Percentiles rank a stretch among this genome's conserved stretches.
These are phyloP conservation scores for Ochropleura leucogaster DNA, from an alignment of 2,888 invertebrate species.

Conservation along the genomic window DNA sequence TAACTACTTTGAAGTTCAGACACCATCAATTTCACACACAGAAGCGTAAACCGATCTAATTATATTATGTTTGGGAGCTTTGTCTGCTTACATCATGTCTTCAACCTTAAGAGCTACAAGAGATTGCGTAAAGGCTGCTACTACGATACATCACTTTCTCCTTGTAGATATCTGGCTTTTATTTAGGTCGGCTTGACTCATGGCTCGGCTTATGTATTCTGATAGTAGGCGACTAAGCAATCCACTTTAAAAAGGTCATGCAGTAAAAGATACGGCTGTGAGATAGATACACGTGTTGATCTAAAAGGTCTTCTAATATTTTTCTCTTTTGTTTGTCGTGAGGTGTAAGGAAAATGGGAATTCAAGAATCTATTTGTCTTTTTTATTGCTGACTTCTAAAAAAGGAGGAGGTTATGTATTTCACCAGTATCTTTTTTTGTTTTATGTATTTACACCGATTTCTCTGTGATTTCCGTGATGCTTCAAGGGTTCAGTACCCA, in stretches of 20 bases:
- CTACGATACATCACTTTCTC: constrained; percentile 88
- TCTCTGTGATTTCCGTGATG: no score
- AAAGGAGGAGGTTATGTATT: no score
- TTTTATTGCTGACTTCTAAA: neutral
- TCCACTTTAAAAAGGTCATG: constrained; percentile 80
- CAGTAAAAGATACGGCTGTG: constrained; percentile 67
- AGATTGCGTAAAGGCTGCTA: constrained; percentile 80
- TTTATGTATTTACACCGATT: no score
- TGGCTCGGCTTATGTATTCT: constrained; percentile 81
- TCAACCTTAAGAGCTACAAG: constrained; percentile 67
- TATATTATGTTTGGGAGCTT: constrained; percentile 69
- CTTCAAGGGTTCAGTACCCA: no score
- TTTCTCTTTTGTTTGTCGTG: constrained; percentile 16
- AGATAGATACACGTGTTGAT: constrained; percentile 47
- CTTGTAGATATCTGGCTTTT: constrained; percentile 79
- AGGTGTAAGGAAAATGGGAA: constrained; percentile 7
- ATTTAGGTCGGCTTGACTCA: constrained; percentile 85
- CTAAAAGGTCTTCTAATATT: constrained; percentile 24
- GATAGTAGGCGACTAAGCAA: constrained; percentile 79
- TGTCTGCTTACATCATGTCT: constrained; percentile 74
- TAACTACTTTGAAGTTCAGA: constrained; percentile 46
- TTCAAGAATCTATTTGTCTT: constrained; percentile 2
- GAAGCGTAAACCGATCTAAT: constrained; percentile 72
- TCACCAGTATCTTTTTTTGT: no score
- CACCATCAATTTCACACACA: constrained; percentile 59